Base-by-base conservation (phyloP, 2,797 vertebrate species). In the Acanthiza pusilla region DNA sequence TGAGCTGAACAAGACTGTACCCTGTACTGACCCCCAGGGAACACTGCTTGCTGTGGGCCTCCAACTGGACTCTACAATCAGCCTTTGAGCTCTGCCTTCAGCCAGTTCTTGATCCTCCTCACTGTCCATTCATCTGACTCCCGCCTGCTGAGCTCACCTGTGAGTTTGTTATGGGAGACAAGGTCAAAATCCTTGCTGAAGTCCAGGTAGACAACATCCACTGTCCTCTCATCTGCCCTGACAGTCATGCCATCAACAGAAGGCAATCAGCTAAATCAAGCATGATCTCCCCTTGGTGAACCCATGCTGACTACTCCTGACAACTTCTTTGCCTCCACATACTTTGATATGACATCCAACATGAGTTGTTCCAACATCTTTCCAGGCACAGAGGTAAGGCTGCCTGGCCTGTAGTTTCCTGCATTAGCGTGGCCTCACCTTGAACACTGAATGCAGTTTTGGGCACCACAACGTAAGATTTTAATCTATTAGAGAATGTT, bases 401-500 rank as follows among this genome's bases (percentile, higher is more conserved):
- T 48, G 45, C 43, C 30, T 21, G 40, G 16, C 23, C 47, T 54
- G 9, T 5, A 38, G 20, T 61, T 40, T 47, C 42, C 43, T 63
- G 34, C 18, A 26, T 5, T 42, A 10, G 8, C 22, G 12, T 21
- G 8, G 14, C 22, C 58, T 36, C 40, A 36, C 9, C 43, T 48
- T 42, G 25, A 71, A 34, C 30, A 22, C 21, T 48, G 30, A 7
- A 26, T 6, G 17, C 14, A 36, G 21, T 42, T 43, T 50, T 26
- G 13, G 10, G 20, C 34, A 54, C 2, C 3, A 34, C 30, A 34
- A 40, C 0, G 0, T 13, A 34, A 48, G 29, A 29, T 48, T 55
- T 48, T 34, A 47, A 20, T 55, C 43, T 30, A 9, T 65, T 50
- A 34, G 21, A 26, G 16, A 57, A 42, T 42, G 26, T 17, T 13